Conservation (phyloP, 37 sponge, comb jelly and placozoan species). For the Oopsacas minuta region DNA sequence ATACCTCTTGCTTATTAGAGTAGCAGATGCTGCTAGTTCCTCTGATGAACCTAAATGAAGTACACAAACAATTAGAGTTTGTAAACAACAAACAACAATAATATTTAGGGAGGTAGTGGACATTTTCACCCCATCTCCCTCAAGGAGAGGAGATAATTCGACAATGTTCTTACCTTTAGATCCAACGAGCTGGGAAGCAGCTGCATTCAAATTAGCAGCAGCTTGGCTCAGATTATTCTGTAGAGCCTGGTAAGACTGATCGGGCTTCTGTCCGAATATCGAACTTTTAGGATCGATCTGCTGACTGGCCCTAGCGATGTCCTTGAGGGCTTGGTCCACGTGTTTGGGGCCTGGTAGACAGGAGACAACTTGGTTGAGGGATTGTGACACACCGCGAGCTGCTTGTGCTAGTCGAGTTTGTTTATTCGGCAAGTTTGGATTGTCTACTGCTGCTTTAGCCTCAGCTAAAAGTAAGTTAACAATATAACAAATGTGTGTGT, state of each 20-base stretch:
- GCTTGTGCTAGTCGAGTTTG: constrained; percentile 63
- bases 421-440: constrained; percentile 63
- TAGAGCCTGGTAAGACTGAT: constrained; percentile 52
- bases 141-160: too few relatives aligned
- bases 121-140: too few relatives aligned
- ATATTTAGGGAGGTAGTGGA: too few relatives aligned
- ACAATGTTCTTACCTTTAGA: constrained; percentile 29
- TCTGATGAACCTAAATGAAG: constrained; percentile 70
- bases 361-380: constrained; percentile 81
- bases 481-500: too few relatives aligned
- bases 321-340: constrained; percentile 92
- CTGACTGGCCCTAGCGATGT: constrained; percentile 72
- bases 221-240: constrained; percentile 62
- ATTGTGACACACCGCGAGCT: constrained; percentile 87
- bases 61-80: too few relatives aligned
- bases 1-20: constrained; percentile 49
- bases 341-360: constrained; percentile 92
- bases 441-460: constrained; percentile 55
- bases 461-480: too few relatives aligned
- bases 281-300: neutral
- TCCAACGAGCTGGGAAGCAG: constrained; percentile 61
- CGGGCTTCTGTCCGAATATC: constrained; percentile 3
- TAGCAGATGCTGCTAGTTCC: constrained; percentile 62
- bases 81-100: too few relatives aligned
- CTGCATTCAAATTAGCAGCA: constrained; percentile 79